Evolutionary conservation across 2,113 vertebrate species (phyloP), one percentile per base, ranked within the genome.

Genomic region (Strix aluco): DNA sequence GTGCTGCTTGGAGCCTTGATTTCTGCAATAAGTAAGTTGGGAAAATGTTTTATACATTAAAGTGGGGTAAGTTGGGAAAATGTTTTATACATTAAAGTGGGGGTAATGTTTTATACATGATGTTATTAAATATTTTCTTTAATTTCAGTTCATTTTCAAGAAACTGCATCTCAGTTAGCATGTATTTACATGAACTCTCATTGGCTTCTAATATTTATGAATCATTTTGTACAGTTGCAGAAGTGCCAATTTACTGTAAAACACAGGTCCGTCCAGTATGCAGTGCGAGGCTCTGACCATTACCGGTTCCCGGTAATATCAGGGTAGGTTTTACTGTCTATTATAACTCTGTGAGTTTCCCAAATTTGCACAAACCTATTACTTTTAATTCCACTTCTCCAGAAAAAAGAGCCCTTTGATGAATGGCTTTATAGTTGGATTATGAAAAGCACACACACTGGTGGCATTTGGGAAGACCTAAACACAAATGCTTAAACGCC

Each of bases 71-170:
- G n/a, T n/a, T n/a, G n/a, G n/a, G n/a, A n/a, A n/a, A n/a, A n/a
- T n/a, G n/a, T n/a, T n/a, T 91, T 81, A 92, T 89, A 58, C 27
- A 25, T 96, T 94, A 66, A 89, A 96, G 65, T 38, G 22, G 27
- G 30, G 15, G 14, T 84, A 54, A 95, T 89, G 78, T 95, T 96
- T 94, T 94, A 85, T 65, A 94, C 38, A 73, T 94, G 58, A 82
- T 58, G n/a, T 61, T 92, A 88, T 87, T 77, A 91, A 89, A 94
- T 82, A 93, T 90, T 92, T 94, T 84, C 72, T 93, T 91, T 87
- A 62, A 86, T 96, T 96, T 78, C 57, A 65, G 36, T 92, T 92
- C 66, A 75, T 85, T 95, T 95, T 94, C 57, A 79, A 86, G 73
- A 91, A 94, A 57, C 40, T 89, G 40, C 25, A 51, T 95, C 81